Evolutionary conservation across 2,888 invertebrate species (phyloP).

Genomic region (Cancer borealis): DNA sequence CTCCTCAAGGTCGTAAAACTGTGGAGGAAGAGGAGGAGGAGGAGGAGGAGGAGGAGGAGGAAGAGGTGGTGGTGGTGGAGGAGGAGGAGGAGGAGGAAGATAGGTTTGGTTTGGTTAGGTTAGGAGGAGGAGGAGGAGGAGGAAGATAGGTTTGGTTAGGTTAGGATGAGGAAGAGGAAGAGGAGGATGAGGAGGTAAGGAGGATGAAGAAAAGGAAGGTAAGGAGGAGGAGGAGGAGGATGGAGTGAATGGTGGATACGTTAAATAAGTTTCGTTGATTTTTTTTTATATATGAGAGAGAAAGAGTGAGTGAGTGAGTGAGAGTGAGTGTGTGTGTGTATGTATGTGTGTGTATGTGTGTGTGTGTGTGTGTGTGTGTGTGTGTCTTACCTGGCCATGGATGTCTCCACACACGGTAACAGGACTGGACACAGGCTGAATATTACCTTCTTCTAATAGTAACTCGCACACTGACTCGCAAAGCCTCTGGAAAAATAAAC

Average conservation of each 20-base stretch:
- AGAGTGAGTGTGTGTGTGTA: neutral
- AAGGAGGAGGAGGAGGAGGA: neutral
- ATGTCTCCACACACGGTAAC: slow-evolving; percentile 99
- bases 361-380: neutral
- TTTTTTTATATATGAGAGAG: neutral
- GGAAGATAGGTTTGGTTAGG: neutral
- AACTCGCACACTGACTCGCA: slow-evolving; percentile 98
- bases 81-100: neutral
- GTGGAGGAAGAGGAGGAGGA: neutral
- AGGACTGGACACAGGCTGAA: slow-evolving; percentile 97
- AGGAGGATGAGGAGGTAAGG: neutral
- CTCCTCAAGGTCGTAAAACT: slow-evolving; percentile 97
- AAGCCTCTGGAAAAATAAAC: slow-evolving; percentile 85
- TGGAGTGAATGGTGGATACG: neutral
- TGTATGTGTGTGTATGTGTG: neutral
- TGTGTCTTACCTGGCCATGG: slow-evolving; percentile 92
- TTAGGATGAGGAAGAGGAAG: neutral
- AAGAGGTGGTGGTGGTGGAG: neutral
- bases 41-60: neutral
- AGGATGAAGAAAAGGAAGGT: neutral
- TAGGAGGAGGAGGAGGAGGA: neutral
- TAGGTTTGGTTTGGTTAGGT: neutral
- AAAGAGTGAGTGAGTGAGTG: neutral
- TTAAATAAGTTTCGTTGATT: neutral
- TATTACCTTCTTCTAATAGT: slow-evolving; percentile 96